Base-by-base conservation (phyloP, 2,797 vertebrate species). In the Anisognathus igniventris region DNA sequence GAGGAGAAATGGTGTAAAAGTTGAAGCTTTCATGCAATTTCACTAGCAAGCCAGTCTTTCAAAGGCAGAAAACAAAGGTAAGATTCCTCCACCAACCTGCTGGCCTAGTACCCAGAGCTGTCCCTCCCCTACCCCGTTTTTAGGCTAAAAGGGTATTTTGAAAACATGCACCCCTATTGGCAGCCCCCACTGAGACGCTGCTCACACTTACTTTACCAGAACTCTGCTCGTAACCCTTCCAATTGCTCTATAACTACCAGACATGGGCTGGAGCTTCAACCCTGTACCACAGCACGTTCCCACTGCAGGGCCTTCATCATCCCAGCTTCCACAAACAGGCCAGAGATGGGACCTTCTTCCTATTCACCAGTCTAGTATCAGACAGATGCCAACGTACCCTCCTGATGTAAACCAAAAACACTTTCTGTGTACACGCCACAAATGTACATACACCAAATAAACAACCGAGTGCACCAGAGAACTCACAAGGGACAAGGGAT, bases 161-260 rank as follows among this genome's bases (percentile, higher is more conserved):
- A n/a, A 72, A 88, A 91, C 93, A 96, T 95, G 93, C 95, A 96
- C 90, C 95, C 92, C 82, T 96, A 24, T 78, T 39, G 2, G 24
- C 72, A 90, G 79, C 73, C 93, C 93, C 89, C 87, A 20, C 79
- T 78, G 12, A 6, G 83, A 70, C 0, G 15, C 89, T 88, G 87
- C 96, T 95, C 62, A 78, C 93, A 96, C 95, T 96, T 97, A 97
- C 96, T 94, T 97, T 88, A 97, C 95, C 95, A 97, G 95, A 88
- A 96, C 87, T 96, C 95, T 95, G 96, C 95, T 88, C 62, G 95
- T 35, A 97, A 97, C 95, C 96, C 92, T 97, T 96, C 92, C 95
- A 96, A 97, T 93, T 94, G 96, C 82, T 97, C 96, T 97, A 97
- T n/a, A 95, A 93, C 96, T 97, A 96, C 86, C 95, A 95, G 95